Evolutionary conservation across 2,113 vertebrate species (phyloP).

Genomic region (Lophius piscatorius): DNA sequence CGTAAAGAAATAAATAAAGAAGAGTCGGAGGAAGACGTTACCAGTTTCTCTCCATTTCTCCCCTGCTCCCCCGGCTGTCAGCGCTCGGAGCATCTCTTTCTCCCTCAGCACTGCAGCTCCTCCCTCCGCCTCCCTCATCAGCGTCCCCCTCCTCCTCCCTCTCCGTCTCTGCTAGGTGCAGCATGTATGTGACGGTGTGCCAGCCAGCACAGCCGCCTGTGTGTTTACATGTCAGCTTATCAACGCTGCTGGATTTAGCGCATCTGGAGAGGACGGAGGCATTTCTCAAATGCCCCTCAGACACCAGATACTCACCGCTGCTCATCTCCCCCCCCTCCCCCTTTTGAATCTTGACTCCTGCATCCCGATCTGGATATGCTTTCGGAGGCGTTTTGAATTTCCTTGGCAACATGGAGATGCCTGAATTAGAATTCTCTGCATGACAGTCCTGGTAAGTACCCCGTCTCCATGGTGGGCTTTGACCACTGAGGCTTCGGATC

Average conservation of each 20-base stretch:
- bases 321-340: conserved; percentile 50
- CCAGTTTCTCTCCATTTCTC: no score
- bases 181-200: conserved; percentile 79
- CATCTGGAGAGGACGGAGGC: conserved; percentile 72
- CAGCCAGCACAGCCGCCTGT: conserved; percentile 73
- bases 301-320: conserved; percentile 52
- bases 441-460: conserved; percentile 84
- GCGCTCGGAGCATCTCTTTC: conserved; percentile 53
- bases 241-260: conserved; percentile 74
- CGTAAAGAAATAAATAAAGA: no score
- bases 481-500: conserved; percentile 66
- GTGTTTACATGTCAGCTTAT: conserved; percentile 82
- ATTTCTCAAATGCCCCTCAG: conserved; percentile 66
- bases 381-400: conserved; percentile 80
- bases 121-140: conserved; percentile 69
- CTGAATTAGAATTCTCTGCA: conserved; percentile 83
- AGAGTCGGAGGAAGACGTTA: no score
- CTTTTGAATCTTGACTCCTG: conserved; percentile 49
- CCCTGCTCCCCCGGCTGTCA: conserved; percentile 33
- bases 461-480: conserved; percentile 71
- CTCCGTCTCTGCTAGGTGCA: conserved; percentile 76
- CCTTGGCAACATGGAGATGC: conserved; percentile 81
- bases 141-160: conserved; percentile 65
- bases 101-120: conserved; percentile 74
- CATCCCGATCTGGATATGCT: conserved; percentile 71